A percentile compares a stretch with the other conserved stretches of the same genome.
These are phyloP conservation scores for Galeopsomyia nigrocyanea DNA, from an alignment of 2,888 invertebrate species.

Conservation along the genomic window DNA sequence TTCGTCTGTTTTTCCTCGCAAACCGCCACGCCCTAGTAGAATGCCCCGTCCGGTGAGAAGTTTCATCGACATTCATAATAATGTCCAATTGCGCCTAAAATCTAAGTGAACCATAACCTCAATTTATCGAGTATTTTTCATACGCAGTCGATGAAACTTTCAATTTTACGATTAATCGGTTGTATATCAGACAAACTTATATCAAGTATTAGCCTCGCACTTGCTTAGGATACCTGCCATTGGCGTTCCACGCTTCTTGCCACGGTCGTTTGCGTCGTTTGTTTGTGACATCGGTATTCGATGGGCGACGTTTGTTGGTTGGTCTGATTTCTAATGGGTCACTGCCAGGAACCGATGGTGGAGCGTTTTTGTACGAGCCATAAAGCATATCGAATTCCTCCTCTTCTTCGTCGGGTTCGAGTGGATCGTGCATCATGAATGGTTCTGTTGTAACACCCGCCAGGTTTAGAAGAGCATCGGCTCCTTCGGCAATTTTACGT, in stretches of 20 bases:
- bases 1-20: neutral
- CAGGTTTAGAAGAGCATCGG: conserved; percentile 82
- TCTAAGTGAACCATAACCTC: too few species aligned
- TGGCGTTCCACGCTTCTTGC: conserved; percentile 64
- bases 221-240: conserved; percentile 65
- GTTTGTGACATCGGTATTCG: conserved; percentile 39
- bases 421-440: conserved; percentile 48
- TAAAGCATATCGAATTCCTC: conserved; percentile 21
- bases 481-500: conserved; percentile 82
- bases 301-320: conserved; percentile 53
- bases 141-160: too few species aligned
- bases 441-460: conserved; percentile 74
- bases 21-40: conserved; percentile 16
- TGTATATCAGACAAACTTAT: too few species aligned
- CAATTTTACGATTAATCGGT: too few species aligned
- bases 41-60: conserved; percentile 16
- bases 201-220: conserved; percentile 60
- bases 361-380: conserved; percentile 20
- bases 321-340: conserved; percentile 39
- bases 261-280: conserved; percentile 62
- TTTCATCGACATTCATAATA: conserved; percentile 29
- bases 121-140: too few species aligned
- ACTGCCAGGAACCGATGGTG: conserved; percentile 30
- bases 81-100: neutral
- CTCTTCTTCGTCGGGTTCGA: conserved; percentile 29